Evolutionary conservation across 2,113 vertebrate species (phyloP).

Genomic region (Sylvicapra grimmia): DNA sequence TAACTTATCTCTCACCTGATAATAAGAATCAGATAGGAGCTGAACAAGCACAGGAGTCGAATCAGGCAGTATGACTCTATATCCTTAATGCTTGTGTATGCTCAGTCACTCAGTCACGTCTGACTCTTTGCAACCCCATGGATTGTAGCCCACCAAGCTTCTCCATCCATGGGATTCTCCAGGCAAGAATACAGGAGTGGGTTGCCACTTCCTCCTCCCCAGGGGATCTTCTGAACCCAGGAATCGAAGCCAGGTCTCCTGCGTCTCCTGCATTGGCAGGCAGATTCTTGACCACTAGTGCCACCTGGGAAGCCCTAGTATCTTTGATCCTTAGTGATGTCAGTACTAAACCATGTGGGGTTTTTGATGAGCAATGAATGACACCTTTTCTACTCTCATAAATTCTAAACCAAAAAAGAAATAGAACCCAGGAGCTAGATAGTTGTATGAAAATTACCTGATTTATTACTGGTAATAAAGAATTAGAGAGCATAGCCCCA

Average conservation of each 20-base stretch:
- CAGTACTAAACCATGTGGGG: neutral
- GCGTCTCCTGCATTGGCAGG: rapidly evolving
- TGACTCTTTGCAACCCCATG: neutral
- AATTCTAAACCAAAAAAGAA: neutral
- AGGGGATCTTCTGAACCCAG: neutral
- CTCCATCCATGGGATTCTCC: neutral
- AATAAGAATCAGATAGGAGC: neutral
- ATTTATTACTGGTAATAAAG: neutral
- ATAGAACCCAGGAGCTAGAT: neutral
- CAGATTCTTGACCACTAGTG: neutral
- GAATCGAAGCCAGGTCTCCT: rapidly evolving
- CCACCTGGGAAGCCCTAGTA: neutral
- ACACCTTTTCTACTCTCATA: neutral
- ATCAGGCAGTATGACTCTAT: neutral
- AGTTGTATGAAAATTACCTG: neutral
- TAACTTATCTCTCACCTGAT: neutral
- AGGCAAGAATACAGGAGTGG: neutral
- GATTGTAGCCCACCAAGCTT: neutral
- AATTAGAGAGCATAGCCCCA: neutral
- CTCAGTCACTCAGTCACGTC: neutral
- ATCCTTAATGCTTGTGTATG: neutral
- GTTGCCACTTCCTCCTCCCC: neutral
- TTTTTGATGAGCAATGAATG: neutral
- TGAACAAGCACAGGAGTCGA: neutral
- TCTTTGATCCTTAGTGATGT: neutral